These are phyloP conservation scores for Cephus rjabovi DNA, from an alignment of 2,888 invertebrate species.

Conservation along the genomic window DNA sequence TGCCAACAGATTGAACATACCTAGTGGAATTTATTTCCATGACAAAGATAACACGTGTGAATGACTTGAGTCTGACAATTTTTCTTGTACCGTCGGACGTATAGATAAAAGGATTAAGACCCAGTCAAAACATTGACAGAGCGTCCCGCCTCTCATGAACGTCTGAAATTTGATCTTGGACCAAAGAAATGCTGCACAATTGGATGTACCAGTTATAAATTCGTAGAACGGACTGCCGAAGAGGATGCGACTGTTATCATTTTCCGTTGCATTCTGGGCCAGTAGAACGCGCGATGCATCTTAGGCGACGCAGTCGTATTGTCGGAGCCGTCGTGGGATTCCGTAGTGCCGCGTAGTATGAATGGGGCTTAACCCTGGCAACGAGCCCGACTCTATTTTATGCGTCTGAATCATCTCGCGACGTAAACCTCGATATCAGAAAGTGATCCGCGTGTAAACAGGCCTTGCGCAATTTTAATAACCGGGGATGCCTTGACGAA, in stretches of 20 bases:
- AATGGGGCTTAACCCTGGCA: conserved; percentile 35
- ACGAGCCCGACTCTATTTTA: conserved; percentile 38
- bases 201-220: not conserved
- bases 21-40: not conserved
- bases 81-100: not conserved
- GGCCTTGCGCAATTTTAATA: not conserved
- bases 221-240: not conserved
- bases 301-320: not conserved
- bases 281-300: not conserved
- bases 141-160: not conserved
- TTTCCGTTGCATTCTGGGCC: not conserved
- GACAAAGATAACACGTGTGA: not conserved
- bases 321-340: not conserved
- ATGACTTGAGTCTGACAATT: not conserved
- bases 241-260: not conserved
- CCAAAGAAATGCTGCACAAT: not conserved
- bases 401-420: conserved; percentile 37
- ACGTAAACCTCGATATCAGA: not conserved
- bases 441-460: not conserved
- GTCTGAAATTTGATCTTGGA: not conserved
- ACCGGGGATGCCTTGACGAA: not conserved
- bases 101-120: not conserved
- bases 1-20: not conserved
- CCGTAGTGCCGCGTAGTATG: conserved; percentile 16
- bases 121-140: not conserved